Conservation (phyloP, 1,140 invertebrate species). For the Ceratitis capitata region DNA sequence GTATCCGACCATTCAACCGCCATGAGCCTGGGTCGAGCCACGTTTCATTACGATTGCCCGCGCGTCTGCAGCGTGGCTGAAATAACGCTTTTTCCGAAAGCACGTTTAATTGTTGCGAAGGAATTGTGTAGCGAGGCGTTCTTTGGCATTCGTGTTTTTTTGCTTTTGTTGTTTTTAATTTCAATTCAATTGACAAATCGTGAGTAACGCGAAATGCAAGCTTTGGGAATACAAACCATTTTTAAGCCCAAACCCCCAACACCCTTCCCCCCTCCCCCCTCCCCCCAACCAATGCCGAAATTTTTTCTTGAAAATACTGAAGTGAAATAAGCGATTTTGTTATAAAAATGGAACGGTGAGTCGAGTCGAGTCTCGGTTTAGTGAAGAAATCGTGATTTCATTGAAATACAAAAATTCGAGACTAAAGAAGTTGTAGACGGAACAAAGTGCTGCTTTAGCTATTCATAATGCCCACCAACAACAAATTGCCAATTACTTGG, state of each 20-base stretch:
- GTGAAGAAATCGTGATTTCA: constrained; percentile 27
- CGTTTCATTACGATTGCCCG: constrained; percentile 19
- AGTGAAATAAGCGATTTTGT: neutral
- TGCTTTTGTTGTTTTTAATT: neutral
- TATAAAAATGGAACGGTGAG: neutral
- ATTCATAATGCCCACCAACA: constrained; percentile 31
- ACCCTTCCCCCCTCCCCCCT: no score
- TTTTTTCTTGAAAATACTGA: neutral
- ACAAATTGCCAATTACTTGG: constrained; percentile 37
- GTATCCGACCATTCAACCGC: neutral
- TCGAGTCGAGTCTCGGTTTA: no score
- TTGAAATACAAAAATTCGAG: constrained; percentile 34
- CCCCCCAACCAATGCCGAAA: neutral
- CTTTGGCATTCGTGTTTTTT: neutral
- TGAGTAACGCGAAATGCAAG: neutral
- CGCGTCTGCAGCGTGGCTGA: constrained; percentile 11
- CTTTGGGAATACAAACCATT: neutral
- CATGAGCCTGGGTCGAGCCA: neutral
- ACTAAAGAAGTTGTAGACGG: constrained; percentile 33
- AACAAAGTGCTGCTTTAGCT: neutral
- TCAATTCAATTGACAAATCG: constrained; percentile 38
- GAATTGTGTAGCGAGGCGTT: neutral
- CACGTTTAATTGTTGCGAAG: constrained; percentile 23
- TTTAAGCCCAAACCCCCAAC: no score
- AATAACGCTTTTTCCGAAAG: neutral